Percentiles rank a stretch among this genome's conserved stretches.
These are phyloP conservation scores for Numenius phaeopus DNA, from an alignment of 2,797 vertebrate genomes.

Conservation along the genomic window DNA sequence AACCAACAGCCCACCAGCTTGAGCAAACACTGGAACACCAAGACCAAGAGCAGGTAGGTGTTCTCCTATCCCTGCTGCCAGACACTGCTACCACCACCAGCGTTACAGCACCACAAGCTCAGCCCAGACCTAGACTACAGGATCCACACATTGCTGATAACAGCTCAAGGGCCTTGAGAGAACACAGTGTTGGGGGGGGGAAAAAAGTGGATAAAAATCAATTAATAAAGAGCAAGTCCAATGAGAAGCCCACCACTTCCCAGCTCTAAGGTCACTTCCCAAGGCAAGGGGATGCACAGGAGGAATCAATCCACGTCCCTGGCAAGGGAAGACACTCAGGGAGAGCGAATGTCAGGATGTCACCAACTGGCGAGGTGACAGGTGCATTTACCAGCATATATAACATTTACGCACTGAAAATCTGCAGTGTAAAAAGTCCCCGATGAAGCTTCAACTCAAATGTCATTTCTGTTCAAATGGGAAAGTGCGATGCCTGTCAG, in stretches of 20 bases:
- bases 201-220: neutral
- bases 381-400: constrained; percentile 21
- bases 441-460: constrained; percentile 33
- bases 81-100: neutral
- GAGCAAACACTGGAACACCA: neutral
- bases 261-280: neutral
- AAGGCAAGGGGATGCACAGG: neutral
- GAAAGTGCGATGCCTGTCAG: constrained; percentile 13
- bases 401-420: constrained; percentile 5
- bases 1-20: neutral
- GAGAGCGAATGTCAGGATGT: constrained; percentile 6
- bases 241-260: neutral
- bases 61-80: neutral
- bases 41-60: neutral
- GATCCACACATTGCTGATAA: neutral
- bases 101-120: neutral
- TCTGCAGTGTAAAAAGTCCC: constrained; percentile 17
- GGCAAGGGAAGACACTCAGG: neutral
- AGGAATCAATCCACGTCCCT: neutral
- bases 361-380: neutral
- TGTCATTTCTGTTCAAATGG: constrained; percentile 32
- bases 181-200: neutral
- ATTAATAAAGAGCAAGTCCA: neutral
- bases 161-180: neutral
- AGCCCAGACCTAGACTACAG: neutral